These are phyloP conservation scores for Brachyhypopomus gauderio DNA, from an alignment of 2,113 vertebrate genomes.

Conservation along the genomic window DNA sequence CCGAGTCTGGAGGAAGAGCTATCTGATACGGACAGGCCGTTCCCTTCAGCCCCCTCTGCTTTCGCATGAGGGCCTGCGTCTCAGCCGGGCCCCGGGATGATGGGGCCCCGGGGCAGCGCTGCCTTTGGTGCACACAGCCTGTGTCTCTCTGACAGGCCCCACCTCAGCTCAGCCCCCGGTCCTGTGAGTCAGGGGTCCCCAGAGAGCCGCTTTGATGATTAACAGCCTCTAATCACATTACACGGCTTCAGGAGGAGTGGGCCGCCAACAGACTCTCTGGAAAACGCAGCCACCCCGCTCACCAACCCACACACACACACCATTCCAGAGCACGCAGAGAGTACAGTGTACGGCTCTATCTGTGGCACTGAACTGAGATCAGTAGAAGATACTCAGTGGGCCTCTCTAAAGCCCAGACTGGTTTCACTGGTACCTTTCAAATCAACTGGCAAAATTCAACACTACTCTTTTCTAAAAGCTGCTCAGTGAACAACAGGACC, in stretches of 20 bases:
- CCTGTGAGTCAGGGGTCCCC: conserved; percentile 31
- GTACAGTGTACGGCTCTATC: conserved; percentile 24
- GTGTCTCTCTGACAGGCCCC: conserved; percentile 71
- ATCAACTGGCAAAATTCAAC: not conserved
- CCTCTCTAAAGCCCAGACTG: not conserved
- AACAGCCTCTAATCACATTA: conserved; percentile 83
- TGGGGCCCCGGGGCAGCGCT: too few species aligned
- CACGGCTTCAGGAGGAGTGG: conserved; percentile 76
- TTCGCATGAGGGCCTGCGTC: too few species aligned
- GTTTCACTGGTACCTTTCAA: not conserved
- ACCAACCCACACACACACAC: conserved; percentile 58
- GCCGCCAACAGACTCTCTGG: conserved; percentile 74
- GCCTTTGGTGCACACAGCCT: too few species aligned
- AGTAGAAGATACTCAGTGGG: too few species aligned
- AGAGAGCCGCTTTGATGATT: conserved; percentile 79
- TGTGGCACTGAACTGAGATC: not conserved
- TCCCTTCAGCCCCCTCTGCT: too few species aligned
- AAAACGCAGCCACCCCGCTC: conserved; percentile 69
- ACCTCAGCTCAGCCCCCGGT: conserved; percentile 75
- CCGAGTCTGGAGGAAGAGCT: too few species aligned
- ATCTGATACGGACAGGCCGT: not conserved
- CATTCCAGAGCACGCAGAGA: not conserved
- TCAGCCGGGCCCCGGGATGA: too few species aligned
- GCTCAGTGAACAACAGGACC: not conserved
- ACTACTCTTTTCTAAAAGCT: not conserved